A percentile compares a stretch with the other conserved stretches of the same genome.
Conservation (phyloP, 2,888 invertebrate genomes). For the Calameuta idolon region DNA sequence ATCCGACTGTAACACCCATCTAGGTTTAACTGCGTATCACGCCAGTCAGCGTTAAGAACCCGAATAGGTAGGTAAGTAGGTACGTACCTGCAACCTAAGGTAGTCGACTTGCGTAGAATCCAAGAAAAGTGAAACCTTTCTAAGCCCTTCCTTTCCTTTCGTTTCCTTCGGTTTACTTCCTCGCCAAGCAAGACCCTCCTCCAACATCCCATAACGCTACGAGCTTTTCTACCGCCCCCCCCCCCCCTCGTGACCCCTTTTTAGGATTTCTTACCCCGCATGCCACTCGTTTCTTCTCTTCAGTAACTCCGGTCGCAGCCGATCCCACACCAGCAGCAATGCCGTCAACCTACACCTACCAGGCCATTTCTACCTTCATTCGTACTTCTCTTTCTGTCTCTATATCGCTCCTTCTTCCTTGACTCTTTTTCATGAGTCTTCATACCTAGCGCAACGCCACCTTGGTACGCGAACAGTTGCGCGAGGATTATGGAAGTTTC, state of each 20-base stretch:
- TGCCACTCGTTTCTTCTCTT: slow-evolving; percentile 1
- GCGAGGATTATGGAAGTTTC: slow-evolving; percentile 54
- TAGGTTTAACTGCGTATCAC: background rate
- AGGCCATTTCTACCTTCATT: background rate
- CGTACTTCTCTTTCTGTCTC: slow-evolving; percentile 18
- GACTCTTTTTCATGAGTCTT: slow-evolving; percentile 18
- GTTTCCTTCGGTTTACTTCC: slow-evolving; percentile 5
- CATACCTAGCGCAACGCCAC: slow-evolving; percentile 27
- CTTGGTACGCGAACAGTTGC: slow-evolving; percentile 27
- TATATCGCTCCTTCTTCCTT: slow-evolving; percentile 17
- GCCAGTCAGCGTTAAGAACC: background rate
- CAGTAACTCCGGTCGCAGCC: background rate
- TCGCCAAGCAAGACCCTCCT: background rate
- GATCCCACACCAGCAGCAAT: background rate
- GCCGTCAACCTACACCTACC: background rate
- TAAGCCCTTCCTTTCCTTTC: slow-evolving; percentile 33
- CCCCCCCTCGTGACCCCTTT: background rate
- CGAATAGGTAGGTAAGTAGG: background rate
- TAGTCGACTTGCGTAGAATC: slow-evolving; percentile 25
- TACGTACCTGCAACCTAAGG: background rate
- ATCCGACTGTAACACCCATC: background rate
- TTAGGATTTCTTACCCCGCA: background rate
- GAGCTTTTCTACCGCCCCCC: background rate
- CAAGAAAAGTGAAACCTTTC: slow-evolving; percentile 41
- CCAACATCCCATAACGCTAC: background rate